These are phyloP conservation scores for Lagopus leucura DNA, from an alignment of 2,113 vertebrate genomes.

Conservation along the genomic window DNA sequence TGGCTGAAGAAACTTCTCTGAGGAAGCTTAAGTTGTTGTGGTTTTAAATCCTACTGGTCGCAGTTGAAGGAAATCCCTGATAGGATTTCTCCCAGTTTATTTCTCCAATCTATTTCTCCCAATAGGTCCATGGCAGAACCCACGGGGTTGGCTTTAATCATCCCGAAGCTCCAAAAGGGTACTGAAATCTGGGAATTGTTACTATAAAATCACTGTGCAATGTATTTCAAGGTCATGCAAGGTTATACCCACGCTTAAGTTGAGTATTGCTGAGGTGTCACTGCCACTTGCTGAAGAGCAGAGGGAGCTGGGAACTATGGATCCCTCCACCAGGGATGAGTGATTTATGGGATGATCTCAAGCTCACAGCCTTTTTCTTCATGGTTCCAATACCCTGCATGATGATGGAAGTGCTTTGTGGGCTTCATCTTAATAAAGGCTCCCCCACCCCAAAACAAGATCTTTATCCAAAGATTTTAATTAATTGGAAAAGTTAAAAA, in stretches of 20 bases:
- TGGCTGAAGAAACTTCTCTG: not conserved
- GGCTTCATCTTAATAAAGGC: conserved; percentile 52
- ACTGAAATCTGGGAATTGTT: not conserved
- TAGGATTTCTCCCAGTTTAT: too few relatives aligned
- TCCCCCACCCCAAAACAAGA: conserved; percentile 76
- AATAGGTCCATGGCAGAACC: accelerated
- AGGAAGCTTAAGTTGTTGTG: not conserved
- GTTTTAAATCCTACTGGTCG: not conserved
- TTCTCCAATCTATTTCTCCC: too few relatives aligned
- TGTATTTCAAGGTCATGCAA: accelerated
- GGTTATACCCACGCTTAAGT: accelerated
- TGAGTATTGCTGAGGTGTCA: not conserved
- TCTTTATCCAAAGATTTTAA: conserved; percentile 78
- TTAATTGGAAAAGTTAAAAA: conserved; percentile 82
- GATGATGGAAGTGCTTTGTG: conserved; percentile 40
- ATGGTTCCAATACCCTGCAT: not conserved
- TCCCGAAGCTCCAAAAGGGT: not conserved
- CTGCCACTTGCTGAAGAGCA: not conserved
- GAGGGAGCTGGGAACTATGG: not conserved
- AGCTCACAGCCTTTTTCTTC: not conserved
- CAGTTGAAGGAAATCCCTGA: accelerated
- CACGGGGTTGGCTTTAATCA: not conserved
- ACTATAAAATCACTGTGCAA: accelerated
- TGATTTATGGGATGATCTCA: not conserved
- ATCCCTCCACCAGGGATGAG: not conserved